These are phyloP conservation scores for Tringa solitaria DNA, from an alignment of 2,113 vertebrate species.

Conservation along the genomic window DNA sequence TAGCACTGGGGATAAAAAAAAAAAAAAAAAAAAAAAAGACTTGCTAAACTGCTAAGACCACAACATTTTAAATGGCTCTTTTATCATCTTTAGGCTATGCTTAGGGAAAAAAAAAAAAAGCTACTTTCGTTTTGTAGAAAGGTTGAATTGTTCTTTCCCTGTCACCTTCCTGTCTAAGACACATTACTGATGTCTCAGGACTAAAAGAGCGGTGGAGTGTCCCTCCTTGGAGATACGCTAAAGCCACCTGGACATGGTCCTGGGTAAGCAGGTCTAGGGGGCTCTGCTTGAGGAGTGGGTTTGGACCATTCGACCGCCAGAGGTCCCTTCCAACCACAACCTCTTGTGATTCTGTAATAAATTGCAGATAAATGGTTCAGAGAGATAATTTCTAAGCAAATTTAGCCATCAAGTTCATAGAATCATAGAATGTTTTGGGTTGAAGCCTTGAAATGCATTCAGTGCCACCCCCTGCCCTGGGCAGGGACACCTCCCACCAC, in stretches of 20 bases:
- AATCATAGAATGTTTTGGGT: too few relatives aligned
- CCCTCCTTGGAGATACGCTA: background rate
- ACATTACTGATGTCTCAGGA: background rate
- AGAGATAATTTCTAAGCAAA: background rate
- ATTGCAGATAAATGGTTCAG: background rate
- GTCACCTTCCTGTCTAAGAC: background rate
- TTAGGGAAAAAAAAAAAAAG: background rate
- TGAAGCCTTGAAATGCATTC: too few relatives aligned
- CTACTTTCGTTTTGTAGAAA: rapidly evolving
- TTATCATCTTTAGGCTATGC: background rate
- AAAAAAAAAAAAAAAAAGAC: background rate
- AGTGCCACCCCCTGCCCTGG: too few relatives aligned
- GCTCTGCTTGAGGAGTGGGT: too few relatives aligned
- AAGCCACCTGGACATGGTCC: background rate
- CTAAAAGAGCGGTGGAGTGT: background rate
- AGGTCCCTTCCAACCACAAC: background rate
- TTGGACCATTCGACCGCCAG: background rate
- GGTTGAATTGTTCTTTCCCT: background rate
- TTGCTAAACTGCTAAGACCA: background rate
- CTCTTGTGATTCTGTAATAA: too few relatives aligned
- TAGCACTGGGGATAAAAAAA: background rate
- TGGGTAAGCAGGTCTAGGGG: rapidly evolving
- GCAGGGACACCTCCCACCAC: too few relatives aligned
- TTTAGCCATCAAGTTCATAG: background rate
- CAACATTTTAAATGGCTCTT: background rate